phyloP scores from a whole-genome alignment of 1,140 invertebrate species.

The Aphidius ervi region DNA sequence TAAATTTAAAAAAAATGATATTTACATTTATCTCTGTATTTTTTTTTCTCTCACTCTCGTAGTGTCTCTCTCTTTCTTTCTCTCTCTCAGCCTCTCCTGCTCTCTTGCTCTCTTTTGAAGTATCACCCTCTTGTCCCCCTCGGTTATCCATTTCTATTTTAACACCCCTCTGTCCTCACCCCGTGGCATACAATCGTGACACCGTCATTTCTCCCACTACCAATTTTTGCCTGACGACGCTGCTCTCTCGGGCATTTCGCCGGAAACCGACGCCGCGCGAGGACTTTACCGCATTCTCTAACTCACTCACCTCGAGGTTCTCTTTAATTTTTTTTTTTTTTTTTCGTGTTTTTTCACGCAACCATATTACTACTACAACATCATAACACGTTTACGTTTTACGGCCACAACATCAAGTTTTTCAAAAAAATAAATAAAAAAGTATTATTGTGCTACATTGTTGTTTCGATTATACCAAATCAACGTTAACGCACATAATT shows the following conservation, averaged over 20 bases:
- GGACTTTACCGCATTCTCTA: conserved; percentile 31
- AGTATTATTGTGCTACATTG: neutral
- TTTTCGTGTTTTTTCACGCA: conserved; percentile 20
- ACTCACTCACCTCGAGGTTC: conserved; percentile 14
- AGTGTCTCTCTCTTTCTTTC: too few species aligned
- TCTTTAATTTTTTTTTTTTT: neutral
- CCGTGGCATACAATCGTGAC: neutral
- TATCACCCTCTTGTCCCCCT: conserved; percentile 11
- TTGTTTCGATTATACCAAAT: too few species aligned
- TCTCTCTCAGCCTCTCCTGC: conserved; percentile 3
- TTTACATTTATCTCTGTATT: too few species aligned
- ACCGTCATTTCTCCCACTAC: neutral
- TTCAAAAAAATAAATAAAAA: conserved; percentile 6
- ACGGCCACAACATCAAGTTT: conserved; percentile 11
- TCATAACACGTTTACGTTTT: conserved; percentile 12
- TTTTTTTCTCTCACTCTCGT: neutral
- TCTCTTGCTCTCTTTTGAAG: conserved; percentile 19
- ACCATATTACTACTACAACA: conserved; percentile 16
- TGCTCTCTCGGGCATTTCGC: conserved; percentile 50
- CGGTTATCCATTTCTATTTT: neutral
- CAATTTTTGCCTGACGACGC: conserved; percentile 46
- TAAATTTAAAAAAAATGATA: too few species aligned
- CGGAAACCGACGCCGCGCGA: conserved; percentile 52
- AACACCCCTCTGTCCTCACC: conserved; percentile 12
- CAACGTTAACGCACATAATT: neutral